phyloP scores from a whole-genome alignment of 2,113 vertebrate genomes.

The Sturnira hondurensis region DNA sequence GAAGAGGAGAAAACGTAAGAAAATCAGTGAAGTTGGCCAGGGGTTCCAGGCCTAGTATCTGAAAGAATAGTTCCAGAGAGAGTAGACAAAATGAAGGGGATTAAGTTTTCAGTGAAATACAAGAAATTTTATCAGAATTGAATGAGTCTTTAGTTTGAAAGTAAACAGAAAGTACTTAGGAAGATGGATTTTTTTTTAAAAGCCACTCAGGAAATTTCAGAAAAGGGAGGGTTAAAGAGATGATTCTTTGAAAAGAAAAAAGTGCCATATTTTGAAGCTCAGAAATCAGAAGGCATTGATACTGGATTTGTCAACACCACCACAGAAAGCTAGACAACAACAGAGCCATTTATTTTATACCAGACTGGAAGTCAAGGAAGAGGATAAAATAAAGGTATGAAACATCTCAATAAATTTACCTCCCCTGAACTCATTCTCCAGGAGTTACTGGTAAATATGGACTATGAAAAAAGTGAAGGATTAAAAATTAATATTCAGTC shows the following conservation, averaged over 20 bases:
- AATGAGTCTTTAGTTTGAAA: not conserved
- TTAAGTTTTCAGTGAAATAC: not conserved
- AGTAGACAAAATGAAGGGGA: not conserved
- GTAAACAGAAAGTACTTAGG: not conserved
- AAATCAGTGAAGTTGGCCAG: not conserved
- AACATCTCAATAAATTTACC: not conserved
- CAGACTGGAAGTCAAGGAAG: not conserved
- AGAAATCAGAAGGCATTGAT: not conserved
- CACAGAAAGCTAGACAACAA: not conserved
- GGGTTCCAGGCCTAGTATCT: not conserved
- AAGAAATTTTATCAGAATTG: not conserved
- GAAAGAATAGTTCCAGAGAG: not conserved
- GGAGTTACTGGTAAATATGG: not conserved
- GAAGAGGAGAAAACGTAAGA: not conserved
- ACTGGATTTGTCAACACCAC: not conserved
- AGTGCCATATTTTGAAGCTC: not conserved
- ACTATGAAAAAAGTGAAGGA: not conserved
- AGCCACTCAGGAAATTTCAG: not conserved
- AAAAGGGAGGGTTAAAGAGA: not conserved
- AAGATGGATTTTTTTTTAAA: not conserved
- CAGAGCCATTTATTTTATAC: not conserved
- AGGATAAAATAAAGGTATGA: not conserved
- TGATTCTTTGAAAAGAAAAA: not conserved
- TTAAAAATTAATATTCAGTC: not conserved
- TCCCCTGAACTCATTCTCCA: not conserved